Conservation (phyloP, 2,888 invertebrate species). For the Oscheius sp. region DNA sequence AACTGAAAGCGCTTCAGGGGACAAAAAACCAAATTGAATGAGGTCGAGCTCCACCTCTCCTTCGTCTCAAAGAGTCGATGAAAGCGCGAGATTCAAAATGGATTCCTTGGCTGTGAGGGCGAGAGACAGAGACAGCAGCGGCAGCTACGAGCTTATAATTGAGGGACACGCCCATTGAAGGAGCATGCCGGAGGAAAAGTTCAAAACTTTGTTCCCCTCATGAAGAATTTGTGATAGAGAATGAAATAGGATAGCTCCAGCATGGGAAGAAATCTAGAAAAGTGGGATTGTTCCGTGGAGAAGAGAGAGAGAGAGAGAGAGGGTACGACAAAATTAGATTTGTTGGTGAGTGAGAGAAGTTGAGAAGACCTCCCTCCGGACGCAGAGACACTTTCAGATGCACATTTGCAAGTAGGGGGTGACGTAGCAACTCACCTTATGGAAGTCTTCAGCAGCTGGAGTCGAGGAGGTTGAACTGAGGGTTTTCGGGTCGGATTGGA, state of each 20-base stretch:
- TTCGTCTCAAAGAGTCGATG: not conserved
- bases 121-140: conserved; percentile 6
- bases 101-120: conserved; percentile 31
- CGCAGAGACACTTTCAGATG: too few species aligned
- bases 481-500: conserved; percentile 46
- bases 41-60: conserved; percentile 5
- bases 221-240: not conserved
- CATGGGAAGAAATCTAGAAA: not conserved
- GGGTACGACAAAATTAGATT: conserved; percentile 22
- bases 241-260: too few species aligned
- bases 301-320: conserved; percentile 23
- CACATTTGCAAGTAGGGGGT: too few species aligned
- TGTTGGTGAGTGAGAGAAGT: conserved; percentile 16
- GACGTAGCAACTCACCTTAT: not conserved
- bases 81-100: conserved; percentile 31
- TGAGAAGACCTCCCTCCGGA: conserved; percentile 11
- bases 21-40: not conserved
- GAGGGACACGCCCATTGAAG: conserved; percentile 33
- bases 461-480: conserved; percentile 4
- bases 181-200: not conserved
- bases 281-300: not conserved
- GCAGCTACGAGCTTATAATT: conserved; percentile 34
- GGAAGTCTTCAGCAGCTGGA: conserved; percentile 10
- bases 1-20: not conserved
- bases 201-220: not conserved